phyloP scores from a whole-genome alignment of 2,888 invertebrate species.

The Tuta absoluta region DNA sequence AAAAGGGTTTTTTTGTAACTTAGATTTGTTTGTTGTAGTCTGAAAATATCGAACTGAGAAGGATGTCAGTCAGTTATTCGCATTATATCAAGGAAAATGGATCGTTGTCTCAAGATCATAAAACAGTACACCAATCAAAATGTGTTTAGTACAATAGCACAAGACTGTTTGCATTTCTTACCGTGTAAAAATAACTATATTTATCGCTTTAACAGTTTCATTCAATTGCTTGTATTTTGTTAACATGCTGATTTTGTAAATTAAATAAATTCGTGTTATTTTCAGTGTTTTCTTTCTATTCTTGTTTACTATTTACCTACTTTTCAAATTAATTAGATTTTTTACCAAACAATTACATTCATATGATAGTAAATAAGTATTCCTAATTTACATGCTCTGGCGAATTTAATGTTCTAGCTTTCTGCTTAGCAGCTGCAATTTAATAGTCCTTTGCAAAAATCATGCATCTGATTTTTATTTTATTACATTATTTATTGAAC shows the following conservation, averaged over 20 bases:
- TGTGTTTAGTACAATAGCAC: not conserved
- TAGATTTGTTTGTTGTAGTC: slow-evolving; percentile 26
- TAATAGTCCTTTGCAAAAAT: too few species aligned
- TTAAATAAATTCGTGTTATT: slow-evolving; percentile 65
- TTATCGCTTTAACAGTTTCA: not conserved
- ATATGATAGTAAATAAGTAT: too few species aligned
- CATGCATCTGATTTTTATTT: too few species aligned
- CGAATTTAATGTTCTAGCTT: too few species aligned
- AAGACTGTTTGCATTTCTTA: slow-evolving; percentile 35
- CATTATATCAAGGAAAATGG: slow-evolving; percentile 12
- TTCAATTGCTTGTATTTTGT: slow-evolving; percentile 40
- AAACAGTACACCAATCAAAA: slow-evolving; percentile 18
- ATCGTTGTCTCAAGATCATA: slow-evolving; percentile 8
- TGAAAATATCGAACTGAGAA: slow-evolving; percentile 20
- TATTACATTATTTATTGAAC: too few species aligned
- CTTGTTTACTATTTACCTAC: not conserved
- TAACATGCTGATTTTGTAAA: slow-evolving; percentile 58
- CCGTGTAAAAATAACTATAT: slow-evolving; percentile 31
- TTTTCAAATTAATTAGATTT: not conserved
- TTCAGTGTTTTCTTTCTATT: slow-evolving; percentile 21
- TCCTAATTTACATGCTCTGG: too few species aligned
- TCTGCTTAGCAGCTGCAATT: too few species aligned
- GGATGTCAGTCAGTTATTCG: slow-evolving; percentile 18
- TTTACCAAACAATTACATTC: too few species aligned
- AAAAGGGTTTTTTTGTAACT: slow-evolving; percentile 58